phyloP scores from a whole-genome alignment of 1,140 invertebrate species.

The Drosophila tsacasi region DNA sequence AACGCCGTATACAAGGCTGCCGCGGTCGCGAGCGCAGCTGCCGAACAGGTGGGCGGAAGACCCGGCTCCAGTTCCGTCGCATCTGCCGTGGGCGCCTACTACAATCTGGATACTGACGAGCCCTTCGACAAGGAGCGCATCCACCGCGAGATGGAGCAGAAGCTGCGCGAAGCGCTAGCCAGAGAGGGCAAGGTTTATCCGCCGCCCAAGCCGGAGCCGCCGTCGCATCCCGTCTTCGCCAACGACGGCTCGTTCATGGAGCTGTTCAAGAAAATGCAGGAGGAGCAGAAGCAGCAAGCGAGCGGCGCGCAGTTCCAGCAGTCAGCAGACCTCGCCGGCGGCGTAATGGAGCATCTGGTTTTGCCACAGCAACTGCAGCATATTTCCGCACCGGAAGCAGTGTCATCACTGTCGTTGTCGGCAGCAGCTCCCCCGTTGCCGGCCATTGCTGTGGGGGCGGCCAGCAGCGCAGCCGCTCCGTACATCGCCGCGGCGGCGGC shows the following conservation, averaged over 20 bases:
- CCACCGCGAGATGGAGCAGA: slow-evolving; percentile 83
- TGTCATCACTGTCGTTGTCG: neutral
- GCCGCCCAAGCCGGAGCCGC: slow-evolving; percentile 77
- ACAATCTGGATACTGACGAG: slow-evolving; percentile 75
- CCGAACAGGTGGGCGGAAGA: slow-evolving; percentile 16
- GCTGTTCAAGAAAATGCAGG: slow-evolving; percentile 95
- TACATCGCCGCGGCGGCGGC: slow-evolving; percentile 85
- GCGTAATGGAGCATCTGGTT: slow-evolving; percentile 3
- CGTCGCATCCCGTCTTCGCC: slow-evolving; percentile 87
- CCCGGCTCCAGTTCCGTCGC: slow-evolving; percentile 38
- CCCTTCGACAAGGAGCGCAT: slow-evolving; percentile 84
- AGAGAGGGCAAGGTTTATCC: slow-evolving; percentile 84
- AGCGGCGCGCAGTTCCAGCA: slow-evolving; percentile 47
- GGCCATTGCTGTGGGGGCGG: slow-evolving; percentile 82
- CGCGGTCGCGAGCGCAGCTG: neutral
- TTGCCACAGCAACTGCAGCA: slow-evolving; percentile 24
- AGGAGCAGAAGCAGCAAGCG: slow-evolving; percentile 87
- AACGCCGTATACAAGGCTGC: slow-evolving; percentile 19
- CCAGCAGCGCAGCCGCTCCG: slow-evolving; percentile 65
- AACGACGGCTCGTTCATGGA: slow-evolving; percentile 96
- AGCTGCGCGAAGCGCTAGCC: slow-evolving; percentile 74
- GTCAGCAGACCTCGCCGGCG: neutral
- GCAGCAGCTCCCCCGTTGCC: slow-evolving; percentile 39
- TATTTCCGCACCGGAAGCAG: slow-evolving; percentile 37
- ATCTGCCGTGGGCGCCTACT: slow-evolving; percentile 68